Percentiles rank a stretch among this genome's conserved stretches.
phyloP scores from a whole-genome alignment of 1,140 invertebrate species.

The Drosophila kikkawai region DNA sequence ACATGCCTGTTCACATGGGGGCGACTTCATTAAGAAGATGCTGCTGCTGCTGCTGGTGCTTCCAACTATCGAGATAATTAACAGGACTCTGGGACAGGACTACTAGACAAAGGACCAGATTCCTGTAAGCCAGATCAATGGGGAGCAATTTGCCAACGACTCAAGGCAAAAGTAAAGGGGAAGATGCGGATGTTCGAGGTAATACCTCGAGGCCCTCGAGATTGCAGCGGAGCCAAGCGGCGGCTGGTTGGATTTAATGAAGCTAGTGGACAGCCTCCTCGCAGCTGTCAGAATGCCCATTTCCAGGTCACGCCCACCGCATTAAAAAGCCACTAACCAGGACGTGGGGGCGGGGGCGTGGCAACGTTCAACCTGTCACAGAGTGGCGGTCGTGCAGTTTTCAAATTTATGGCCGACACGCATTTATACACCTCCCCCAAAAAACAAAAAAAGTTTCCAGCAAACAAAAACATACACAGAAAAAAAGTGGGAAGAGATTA shows the following conservation, averaged over 20 bases:
- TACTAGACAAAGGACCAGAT: constrained; percentile 52
- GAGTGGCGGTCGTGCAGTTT: constrained; percentile 66
- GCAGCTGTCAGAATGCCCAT: constrained; percentile 75
- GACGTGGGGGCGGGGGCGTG: constrained; percentile 70
- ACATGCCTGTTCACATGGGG: constrained; percentile 29
- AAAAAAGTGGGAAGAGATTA: background rate
- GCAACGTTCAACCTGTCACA: constrained; percentile 73
- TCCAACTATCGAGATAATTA: constrained; percentile 27
- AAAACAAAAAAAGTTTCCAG: background rate
- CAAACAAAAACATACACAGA: background rate
- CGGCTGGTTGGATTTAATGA: constrained; percentile 56
- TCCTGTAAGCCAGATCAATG: constrained; percentile 54
- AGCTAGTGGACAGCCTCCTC: constrained; percentile 52
- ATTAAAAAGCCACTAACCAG: constrained; percentile 77
- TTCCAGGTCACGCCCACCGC: constrained; percentile 63
- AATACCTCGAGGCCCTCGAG: background rate
- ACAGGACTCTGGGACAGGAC: constrained; percentile 27
- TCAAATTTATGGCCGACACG: constrained; percentile 80
- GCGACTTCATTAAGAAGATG: constrained; percentile 59
- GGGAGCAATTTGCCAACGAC: constrained; percentile 44
- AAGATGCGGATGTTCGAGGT: constrained; percentile 31
- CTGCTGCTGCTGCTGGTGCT: background rate
- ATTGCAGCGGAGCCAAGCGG: background rate
- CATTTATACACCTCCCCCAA: constrained; percentile 53
- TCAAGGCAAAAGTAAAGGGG: constrained; percentile 63